phyloP scores from a whole-genome alignment of 2,888 invertebrate species.

The Conops quadrifasciatus region DNA sequence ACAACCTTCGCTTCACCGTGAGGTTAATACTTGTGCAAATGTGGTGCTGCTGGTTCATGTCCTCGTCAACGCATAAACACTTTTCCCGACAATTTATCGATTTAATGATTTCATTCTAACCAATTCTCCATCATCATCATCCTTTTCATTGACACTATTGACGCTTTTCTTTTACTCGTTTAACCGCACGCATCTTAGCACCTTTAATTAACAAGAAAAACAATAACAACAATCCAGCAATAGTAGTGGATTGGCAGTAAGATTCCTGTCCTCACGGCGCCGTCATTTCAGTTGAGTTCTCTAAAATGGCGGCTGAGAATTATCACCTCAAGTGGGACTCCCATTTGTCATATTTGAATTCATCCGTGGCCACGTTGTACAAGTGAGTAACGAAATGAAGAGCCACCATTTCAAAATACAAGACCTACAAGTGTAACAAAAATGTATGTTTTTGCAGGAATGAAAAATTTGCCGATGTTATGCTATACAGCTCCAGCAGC shows the following conservation, averaged over 20 bases:
- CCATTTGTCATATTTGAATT: conserved; percentile 82
- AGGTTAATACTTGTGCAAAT: conserved; percentile 19
- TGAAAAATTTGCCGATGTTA: conserved; percentile 84
- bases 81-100: conserved; percentile 44
- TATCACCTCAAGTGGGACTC: conserved; percentile 91
- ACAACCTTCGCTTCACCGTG: neutral
- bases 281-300: neutral
- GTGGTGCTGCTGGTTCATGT: conserved; percentile 25
- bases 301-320: conserved; percentile 72
- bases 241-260: neutral
- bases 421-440: no score
- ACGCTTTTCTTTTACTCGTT: neutral
- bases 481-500: conserved; percentile 72
- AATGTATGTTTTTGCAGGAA: conserved; percentile 67
- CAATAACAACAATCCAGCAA: conserved; percentile 8
- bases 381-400: conserved; percentile 53
- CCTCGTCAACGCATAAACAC: conserved; percentile 31
- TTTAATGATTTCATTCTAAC: conserved; percentile 44
- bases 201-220: neutral
- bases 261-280: neutral
- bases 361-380: conserved; percentile 78
- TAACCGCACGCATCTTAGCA: neutral
- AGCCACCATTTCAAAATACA: neutral
- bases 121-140: conserved; percentile 12
- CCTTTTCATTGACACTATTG: neutral